phyloP scores from a whole-genome alignment of 2,888 invertebrate genomes.

The Sinelater perroti region DNA sequence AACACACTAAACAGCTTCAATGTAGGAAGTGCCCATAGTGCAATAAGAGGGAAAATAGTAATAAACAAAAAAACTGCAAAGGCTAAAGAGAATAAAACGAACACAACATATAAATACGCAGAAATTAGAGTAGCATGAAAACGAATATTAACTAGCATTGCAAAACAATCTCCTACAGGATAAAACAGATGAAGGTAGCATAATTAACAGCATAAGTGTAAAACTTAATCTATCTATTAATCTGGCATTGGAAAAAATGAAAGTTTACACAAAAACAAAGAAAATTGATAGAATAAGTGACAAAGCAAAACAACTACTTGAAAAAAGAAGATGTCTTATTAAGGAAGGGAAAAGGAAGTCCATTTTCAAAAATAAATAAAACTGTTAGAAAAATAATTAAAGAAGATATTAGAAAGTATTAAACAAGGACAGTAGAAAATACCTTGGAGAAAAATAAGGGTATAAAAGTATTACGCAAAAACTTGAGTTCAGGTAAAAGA shows the following conservation, averaged over 20 bases:
- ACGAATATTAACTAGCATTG: constrained; percentile 2
- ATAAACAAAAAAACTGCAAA: constrained; percentile 6
- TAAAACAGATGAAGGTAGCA: neutral
- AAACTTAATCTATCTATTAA: neutral
- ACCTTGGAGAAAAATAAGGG: neutral
- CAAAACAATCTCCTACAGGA: neutral
- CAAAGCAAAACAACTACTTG: constrained; percentile 1
- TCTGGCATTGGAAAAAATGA: neutral
- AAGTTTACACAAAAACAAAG: neutral
- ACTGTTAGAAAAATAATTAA: neutral
- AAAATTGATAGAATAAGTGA: constrained; percentile 3
- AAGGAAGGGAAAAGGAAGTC: neutral
- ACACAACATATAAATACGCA: neutral
- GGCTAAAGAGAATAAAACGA: neutral
- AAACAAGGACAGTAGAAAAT: constrained; percentile 4
- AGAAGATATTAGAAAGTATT: neutral
- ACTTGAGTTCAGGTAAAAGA: too few species aligned
- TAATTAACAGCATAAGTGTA: neutral
- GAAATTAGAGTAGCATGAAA: constrained; percentile 2
- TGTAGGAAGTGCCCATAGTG: neutral
- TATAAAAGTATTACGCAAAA: neutral
- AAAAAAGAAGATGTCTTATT: neutral
- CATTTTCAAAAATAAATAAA: neutral
- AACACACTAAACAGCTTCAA: neutral
- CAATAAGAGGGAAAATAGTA: neutral